Base-by-base conservation (phyloP, 2,888 invertebrate species). In the Hypolimnas misippus region DNA sequence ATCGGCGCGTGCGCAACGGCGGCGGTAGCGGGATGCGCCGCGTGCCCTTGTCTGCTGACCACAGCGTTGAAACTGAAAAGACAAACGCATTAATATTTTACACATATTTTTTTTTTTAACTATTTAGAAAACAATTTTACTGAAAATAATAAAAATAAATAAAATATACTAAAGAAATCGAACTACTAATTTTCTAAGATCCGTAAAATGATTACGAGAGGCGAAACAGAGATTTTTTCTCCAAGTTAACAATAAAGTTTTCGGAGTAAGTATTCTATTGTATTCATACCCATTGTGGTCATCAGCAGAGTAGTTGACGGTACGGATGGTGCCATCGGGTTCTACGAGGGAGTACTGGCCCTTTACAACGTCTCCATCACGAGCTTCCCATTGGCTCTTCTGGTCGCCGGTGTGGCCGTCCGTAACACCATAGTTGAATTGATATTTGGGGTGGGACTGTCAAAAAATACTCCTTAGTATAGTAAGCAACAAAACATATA, bases 301-400 rank as follows among this genome's bases (percentile, higher is more conserved):
- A 70, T 93, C 94, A 70, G 94, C 93, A 63, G 92, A 91, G 81
- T 94, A 94, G 84, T 93, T 89, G 73, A 94, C 94, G 51, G 93
- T 94, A 72, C 94, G 92, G 67, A 94, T 81, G 71, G 93, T 93
- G 74, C 94, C 94, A 62, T 93, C 93, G 19, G 94, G 93, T 71
- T 94, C 94, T 29, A 93, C 93, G 46, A 94, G 86, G 14, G 93
- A 93, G 83, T 95, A 95, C 76, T 94, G 94, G 54, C 95, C 95
- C 81, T 94, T 93, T 69, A 95, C 95, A 33, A 93, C 93, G 73
- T 94, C 93, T 5, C 95, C 95, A 75, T 93, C 93, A 59, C 93
- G 91, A 19, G 93, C 82, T 75, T 94, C 94, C 83, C 92, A 89
- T 71, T 94, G 94, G 79, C 93, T 93, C 86, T 94, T 94, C 78